Conservation (phyloP, 2,113 vertebrate species). For the Naja naja region DNA sequence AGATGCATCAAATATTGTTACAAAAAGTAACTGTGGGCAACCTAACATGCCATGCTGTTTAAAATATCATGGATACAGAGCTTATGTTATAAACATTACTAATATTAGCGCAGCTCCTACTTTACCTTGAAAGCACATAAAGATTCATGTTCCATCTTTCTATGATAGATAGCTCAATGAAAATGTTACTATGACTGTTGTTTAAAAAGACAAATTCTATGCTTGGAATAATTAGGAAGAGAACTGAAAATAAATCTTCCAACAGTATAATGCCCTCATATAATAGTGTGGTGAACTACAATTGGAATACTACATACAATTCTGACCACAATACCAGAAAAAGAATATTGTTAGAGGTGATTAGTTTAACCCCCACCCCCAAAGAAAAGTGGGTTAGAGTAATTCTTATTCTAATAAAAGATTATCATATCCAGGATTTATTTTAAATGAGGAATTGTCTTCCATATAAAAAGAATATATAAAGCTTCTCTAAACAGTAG, state of each 20-base stretch:
- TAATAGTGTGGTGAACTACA: background rate
- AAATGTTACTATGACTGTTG: background rate
- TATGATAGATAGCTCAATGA: background rate
- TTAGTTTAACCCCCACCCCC: background rate
- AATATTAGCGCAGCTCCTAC: background rate
- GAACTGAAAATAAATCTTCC: background rate
- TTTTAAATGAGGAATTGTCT: background rate
- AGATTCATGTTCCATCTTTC: background rate
- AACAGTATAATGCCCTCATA: background rate
- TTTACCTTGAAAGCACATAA: background rate
- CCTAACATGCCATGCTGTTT: background rate
- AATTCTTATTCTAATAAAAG: background rate
- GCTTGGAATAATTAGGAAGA: background rate
- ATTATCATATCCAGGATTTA: background rate
- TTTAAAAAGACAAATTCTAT: background rate
- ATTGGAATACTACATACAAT: background rate
- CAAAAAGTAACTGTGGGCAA: background rate
- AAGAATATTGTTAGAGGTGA: background rate
- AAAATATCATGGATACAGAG: background rate
- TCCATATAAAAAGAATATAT: background rate
- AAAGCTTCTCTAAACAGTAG: background rate
- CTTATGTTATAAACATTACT: background rate
- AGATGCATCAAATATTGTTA: background rate
- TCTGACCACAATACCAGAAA: background rate
- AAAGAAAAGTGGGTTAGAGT: background rate